Evolutionary conservation across 2,888 invertebrate species (phyloP), one percentile per base, ranked within the genome.

Genomic region (Polia nebulosa): DNA sequence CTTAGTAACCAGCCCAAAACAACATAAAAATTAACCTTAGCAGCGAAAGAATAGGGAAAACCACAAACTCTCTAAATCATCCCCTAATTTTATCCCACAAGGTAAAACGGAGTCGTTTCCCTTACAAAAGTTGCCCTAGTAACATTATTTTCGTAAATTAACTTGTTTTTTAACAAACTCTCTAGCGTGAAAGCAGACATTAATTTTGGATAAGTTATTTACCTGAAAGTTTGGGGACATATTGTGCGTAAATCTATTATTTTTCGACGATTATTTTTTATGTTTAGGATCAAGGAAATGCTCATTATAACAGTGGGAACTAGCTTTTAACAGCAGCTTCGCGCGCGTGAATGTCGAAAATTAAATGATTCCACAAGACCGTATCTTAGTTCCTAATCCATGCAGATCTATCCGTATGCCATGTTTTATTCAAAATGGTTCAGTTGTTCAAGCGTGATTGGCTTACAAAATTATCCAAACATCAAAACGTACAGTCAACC

Each of bases 151-250:
- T 70, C 11, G 47, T 49, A 55, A 73, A 70, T 73, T 64, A 62
- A 49, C 47, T 73, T 70, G 47, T 70, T 73, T 70, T 68, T 57
- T 74, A 56, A 57, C 66, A 32, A 51, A 39, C 3, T 73, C 36
- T 32, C 49, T 20, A 22, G 36, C 49, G 44, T 55, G 53, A 29
- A 52, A 11, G 2, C 8, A 9, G 34, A 17, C 67, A 72, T 75
- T 75, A 72, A 72, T 75, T 52, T 55, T 39, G 32, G 44, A 45
- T 52, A 51, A 72, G 17, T 57, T 72, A 72, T 65, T 32, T 39
- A 32, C 36, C 39, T 52, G 36, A 27, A 66, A 66, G 22, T n/a
- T 65, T 74, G 17, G 13, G 17, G 51, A 57, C 51, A 34, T 55
- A 72, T 49, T 44, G 27, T 27, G 11, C 7, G 7, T 22, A 49